Percentiles rank a stretch among this genome's conserved stretches.
These are phyloP conservation scores for Rhynchophorus ferrugineus DNA, from an alignment of 1,140 invertebrate species.

Conservation along the genomic window DNA sequence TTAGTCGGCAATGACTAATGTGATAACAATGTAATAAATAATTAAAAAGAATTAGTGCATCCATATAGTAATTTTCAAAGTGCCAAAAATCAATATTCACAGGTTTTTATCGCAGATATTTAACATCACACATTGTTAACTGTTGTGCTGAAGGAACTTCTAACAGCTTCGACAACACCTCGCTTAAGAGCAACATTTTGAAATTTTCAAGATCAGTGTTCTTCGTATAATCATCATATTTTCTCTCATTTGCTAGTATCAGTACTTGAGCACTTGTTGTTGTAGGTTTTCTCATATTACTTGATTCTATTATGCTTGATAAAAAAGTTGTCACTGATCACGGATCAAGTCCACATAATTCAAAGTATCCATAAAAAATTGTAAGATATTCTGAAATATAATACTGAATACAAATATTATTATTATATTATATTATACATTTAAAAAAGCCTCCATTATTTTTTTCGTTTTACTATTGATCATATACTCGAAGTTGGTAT, in stretches of 20 bases:
- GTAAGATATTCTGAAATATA: constrained; percentile 18
- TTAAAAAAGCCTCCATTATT: constrained; percentile 23
- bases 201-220: constrained; percentile 7
- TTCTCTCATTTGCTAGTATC: constrained; percentile 3
- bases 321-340: constrained; percentile 7
- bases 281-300: constrained; percentile 27
- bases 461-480: constrained; percentile 15
- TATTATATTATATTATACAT: constrained; percentile 12
- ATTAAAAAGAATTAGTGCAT: too few species aligned
- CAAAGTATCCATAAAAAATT: constrained; percentile 9
- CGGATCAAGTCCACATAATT: constrained; percentile 9
- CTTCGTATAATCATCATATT: constrained; percentile 8
- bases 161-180: constrained; percentile 13
- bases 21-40: too few species aligned
- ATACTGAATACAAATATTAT: not conserved
- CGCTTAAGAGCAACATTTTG: constrained; percentile 21
- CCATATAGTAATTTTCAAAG: too few species aligned
- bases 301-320: constrained; percentile 22
- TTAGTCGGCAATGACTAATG: too few species aligned
- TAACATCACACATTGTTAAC: too few species aligned
- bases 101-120: too few species aligned
- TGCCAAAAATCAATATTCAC: too few species aligned
- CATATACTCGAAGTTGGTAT: too few species aligned
- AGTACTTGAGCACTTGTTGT: constrained; percentile 16
- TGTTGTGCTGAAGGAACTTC: constrained; percentile 9